Evolutionary conservation across 2,113 vertebrate genomes (phyloP).

Genomic region (Pachypanchax playfairii): DNA sequence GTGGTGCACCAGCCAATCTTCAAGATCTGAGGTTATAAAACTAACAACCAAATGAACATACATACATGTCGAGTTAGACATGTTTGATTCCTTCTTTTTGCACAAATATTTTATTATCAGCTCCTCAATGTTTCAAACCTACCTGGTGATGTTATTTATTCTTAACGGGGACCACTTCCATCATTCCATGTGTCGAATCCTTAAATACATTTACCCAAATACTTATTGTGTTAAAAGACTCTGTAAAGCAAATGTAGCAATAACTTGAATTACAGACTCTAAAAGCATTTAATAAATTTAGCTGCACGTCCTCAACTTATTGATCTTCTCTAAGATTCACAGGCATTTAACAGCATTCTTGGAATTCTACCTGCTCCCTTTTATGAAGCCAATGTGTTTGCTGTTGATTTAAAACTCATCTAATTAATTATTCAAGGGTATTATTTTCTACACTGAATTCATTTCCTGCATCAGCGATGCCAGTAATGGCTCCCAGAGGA

Average conservation of each 20-base stretch:
- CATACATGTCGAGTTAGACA: too few species aligned
- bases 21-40: too few species aligned
- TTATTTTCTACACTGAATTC: constrained; percentile 81
- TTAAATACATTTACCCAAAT: background rate
- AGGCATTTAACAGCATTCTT: constrained; percentile 44
- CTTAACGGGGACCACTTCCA: background rate
- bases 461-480: constrained; percentile 81
- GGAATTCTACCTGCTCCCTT: constrained; percentile 51
- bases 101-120: too few species aligned
- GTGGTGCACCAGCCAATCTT: too few species aligned
- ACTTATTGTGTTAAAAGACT: background rate
- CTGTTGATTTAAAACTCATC: constrained; percentile 76
- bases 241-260: constrained; percentile 12
- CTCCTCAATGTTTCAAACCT: too few species aligned
- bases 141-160: too few species aligned
- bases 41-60: too few species aligned
- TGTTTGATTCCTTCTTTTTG: too few species aligned
- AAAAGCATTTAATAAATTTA: constrained; percentile 47
- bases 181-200: background rate
- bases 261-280: constrained; percentile 30
- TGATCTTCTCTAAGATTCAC: constrained; percentile 53
- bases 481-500: constrained; percentile 80
- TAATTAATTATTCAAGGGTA: constrained; percentile 82
- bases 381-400: constrained; percentile 54
- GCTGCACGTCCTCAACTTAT: constrained; percentile 44